Evolutionary conservation across 2,113 vertebrate genomes (phyloP).

Genomic region (Neopipo cinnamomea): DNA sequence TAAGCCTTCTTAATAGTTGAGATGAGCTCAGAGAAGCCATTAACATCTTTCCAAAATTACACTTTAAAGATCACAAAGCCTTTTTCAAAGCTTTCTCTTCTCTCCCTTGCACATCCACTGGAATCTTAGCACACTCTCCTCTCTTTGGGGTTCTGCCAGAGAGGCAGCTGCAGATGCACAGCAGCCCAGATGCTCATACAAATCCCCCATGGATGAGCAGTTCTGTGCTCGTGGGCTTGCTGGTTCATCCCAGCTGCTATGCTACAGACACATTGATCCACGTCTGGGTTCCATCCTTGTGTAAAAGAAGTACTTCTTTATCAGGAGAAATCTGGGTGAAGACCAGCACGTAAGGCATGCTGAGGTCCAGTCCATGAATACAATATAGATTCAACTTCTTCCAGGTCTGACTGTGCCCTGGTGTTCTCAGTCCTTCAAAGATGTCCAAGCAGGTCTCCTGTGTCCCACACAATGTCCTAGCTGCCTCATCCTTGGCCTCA

Average conservation of each 20-base stretch:
- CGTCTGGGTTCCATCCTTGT: not conserved
- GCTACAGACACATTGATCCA: not conserved
- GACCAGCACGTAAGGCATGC: fast-evolving
- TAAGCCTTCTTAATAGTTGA: not conserved
- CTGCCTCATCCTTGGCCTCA: not conserved
- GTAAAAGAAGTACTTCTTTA: not conserved
- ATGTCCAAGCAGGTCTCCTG: not conserved
- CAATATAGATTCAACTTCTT: not conserved
- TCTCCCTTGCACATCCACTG: not conserved
- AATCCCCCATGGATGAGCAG: not conserved
- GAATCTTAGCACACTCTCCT: not conserved
- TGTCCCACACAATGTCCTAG: not conserved
- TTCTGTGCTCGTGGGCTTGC: not conserved
- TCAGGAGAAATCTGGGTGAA: not conserved
- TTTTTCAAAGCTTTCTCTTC: not conserved
- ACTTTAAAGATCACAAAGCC: not conserved
- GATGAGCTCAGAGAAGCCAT: not conserved
- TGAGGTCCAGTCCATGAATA: not conserved
- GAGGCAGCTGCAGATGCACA: not conserved
- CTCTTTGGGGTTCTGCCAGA: not conserved
- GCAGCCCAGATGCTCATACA: not conserved
- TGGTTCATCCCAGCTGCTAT: not conserved
- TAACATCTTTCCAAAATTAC: not conserved
- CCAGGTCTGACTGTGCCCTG: not conserved
- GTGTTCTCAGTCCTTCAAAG: not conserved